Evolutionary conservation across 1,140 invertebrate genomes (phyloP).

Genomic region (Drosophila chauvacae): DNA sequence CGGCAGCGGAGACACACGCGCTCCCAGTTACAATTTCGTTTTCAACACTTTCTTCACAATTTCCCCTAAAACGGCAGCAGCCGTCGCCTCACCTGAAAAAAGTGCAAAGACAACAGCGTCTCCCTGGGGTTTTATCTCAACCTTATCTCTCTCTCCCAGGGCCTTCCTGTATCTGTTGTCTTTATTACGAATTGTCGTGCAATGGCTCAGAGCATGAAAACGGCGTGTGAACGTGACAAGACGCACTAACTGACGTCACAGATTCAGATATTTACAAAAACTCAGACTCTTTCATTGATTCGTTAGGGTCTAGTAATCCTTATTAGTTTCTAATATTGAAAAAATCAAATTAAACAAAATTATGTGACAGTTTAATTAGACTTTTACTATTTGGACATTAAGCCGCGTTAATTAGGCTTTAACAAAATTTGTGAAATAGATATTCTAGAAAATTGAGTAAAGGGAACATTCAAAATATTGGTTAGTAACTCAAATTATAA

Average conservation of each 20-base stretch:
- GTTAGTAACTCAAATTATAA: neutral
- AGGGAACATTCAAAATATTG: neutral
- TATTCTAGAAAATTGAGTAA: neutral
- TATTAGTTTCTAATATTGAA: neutral
- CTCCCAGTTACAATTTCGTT: slow-evolving; percentile 82
- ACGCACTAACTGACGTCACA: slow-evolving; percentile 68
- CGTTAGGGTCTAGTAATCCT: neutral
- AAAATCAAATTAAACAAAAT: neutral
- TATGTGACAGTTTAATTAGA: slow-evolving; percentile 9
- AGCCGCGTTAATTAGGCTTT: neutral
- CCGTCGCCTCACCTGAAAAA: slow-evolving; percentile 28
- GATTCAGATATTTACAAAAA: neutral
- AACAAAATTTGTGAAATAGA: slow-evolving; percentile 3
- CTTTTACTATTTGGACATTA: neutral
- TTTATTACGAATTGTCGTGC: slow-evolving; percentile 74
- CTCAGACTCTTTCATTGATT: neutral
- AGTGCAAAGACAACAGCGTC: slow-evolving; percentile 58
- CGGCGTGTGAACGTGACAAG: slow-evolving; percentile 69
- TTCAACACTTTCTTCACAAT: slow-evolving; percentile 83
- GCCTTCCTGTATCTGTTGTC: slow-evolving; percentile 16
- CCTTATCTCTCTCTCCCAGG: slow-evolving; percentile 16
- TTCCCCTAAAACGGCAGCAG: slow-evolving; percentile 69
- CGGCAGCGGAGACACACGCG: slow-evolving; percentile 34
- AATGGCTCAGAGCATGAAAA: slow-evolving; percentile 62
- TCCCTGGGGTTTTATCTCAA: slow-evolving; percentile 28